These are phyloP conservation scores for Pseudochromis fuscus DNA, from an alignment of 2,797 vertebrate species.

Conservation along the genomic window DNA sequence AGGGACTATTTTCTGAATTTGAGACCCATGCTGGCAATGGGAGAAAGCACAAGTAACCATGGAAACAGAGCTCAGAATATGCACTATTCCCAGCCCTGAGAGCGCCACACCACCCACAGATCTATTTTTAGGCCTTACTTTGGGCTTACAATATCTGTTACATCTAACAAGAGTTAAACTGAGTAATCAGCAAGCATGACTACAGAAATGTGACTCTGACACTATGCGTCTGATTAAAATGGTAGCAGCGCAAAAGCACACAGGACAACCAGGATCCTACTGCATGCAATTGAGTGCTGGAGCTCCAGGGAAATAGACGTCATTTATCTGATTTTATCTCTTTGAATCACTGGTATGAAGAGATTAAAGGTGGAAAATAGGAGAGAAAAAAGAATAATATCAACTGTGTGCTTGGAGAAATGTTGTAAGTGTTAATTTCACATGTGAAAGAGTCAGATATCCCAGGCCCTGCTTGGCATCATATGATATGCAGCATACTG, in stretches of 20 bases:
- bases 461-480: background rate
- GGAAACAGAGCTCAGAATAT: slow-evolving; percentile 81
- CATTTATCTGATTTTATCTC: slow-evolving; percentile 3
- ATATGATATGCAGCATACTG: slow-evolving; percentile 7
- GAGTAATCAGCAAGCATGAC: slow-evolving; percentile 71
- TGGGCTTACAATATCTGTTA: slow-evolving; percentile 73
- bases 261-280: background rate
- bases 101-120: slow-evolving; percentile 62
- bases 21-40: slow-evolving; percentile 42
- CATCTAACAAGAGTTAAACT: slow-evolving; percentile 80
- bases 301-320: slow-evolving; percentile 3
- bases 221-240: slow-evolving; percentile 68
- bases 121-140: slow-evolving; percentile 79
- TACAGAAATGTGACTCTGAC: slow-evolving; percentile 71
- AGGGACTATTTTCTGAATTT: slow-evolving; percentile 56
- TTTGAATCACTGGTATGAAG: background rate
- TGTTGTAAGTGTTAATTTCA: background rate
- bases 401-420: background rate
- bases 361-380: background rate
- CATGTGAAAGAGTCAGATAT: background rate
- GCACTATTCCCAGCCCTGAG: slow-evolving; percentile 69
- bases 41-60: slow-evolving; percentile 78
- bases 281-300: slow-evolving; percentile 11
- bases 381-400: background rate
- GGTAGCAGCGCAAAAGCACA: slow-evolving; percentile 40